Evolutionary conservation across 64 coral and sea anemone genomes (phyloP).

Genomic region (Astreopora myriophthalma): DNA sequence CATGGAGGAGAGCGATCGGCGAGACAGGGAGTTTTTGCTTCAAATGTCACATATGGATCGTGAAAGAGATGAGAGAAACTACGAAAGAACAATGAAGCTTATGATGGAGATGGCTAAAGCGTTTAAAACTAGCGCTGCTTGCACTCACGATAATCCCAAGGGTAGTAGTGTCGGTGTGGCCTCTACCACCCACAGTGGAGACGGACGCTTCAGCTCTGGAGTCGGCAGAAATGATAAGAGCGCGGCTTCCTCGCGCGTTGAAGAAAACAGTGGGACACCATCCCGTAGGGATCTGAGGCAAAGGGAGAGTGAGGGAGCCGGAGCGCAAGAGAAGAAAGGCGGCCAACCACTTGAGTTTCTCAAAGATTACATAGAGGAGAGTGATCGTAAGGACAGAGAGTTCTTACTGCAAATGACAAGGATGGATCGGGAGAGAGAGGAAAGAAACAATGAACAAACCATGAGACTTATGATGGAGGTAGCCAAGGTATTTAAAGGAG

Average conservation of each 20-base stretch:
- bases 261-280: background rate
- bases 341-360: conserved; percentile 19
- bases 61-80: conserved; percentile 70
- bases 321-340: background rate
- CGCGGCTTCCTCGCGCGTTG: background rate
- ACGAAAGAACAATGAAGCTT: conserved; percentile 66
- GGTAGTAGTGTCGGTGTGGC: background rate
- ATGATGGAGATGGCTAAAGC: conserved; percentile 77
- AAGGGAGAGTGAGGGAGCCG: background rate
- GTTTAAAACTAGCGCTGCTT: conserved; percentile 42
- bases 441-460: conserved; percentile 3
- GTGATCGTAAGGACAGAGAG: conserved; percentile 30
- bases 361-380: conserved; percentile 32
- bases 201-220: background rate
- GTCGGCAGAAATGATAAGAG: background rate
- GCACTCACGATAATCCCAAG: background rate
- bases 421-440: conserved; percentile 23
- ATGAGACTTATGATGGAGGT: conserved; percentile 38
- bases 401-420: conserved; percentile 30
- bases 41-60: conserved; percentile 61
- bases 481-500: conserved; percentile 25
- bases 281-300: background rate
- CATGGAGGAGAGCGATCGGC: conserved; percentile 70
- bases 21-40: conserved; percentile 68
- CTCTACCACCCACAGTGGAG: background rate